These are phyloP conservation scores for Ernsta delagoae DNA, from an alignment of 2,888 invertebrate species.

Conservation along the genomic window DNA sequence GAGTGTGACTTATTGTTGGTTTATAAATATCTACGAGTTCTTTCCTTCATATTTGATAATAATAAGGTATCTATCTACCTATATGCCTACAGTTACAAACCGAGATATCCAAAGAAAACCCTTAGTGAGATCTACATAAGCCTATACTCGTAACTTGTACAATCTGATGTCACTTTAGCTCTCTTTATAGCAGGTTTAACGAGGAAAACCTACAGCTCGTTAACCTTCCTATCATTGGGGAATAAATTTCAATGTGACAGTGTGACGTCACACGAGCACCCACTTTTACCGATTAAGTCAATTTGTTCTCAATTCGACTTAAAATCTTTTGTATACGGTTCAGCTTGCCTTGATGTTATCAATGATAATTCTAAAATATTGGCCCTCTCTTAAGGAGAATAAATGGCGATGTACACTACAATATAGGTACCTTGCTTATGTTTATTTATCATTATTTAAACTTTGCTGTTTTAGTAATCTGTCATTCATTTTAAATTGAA, in stretches of 20 bases:
- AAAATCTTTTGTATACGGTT: slow-evolving; percentile 16
- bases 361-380: slow-evolving; percentile 17
- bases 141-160: slow-evolving; percentile 16
- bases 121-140: slow-evolving; percentile 5
- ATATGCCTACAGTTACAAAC: too few species aligned
- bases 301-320: slow-evolving; percentile 9
- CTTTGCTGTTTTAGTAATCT: too few species aligned
- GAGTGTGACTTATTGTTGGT: too few species aligned
- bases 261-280: slow-evolving; percentile 55
- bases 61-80: too few species aligned
- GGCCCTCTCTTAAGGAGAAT: neutral
- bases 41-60: too few species aligned
- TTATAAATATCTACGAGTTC: too few species aligned
- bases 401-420: slow-evolving; percentile 10
- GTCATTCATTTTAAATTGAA: too few species aligned
- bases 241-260: slow-evolving; percentile 64
- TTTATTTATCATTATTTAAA: too few species aligned
- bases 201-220: slow-evolving; percentile 68
- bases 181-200: slow-evolving; percentile 67
- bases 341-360: slow-evolving; percentile 4
- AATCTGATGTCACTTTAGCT: slow-evolving; percentile 66
- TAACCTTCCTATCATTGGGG: slow-evolving; percentile 67
- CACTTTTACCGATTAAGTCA: slow-evolving; percentile 16
- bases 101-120: slow-evolving; percentile 2
- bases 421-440: too few species aligned